A percentile compares a stretch with the other conserved stretches of the same genome.
These are phyloP conservation scores for Hirtodrosophila histrioides DNA, from an alignment of 2,888 invertebrate genomes.

Conservation along the genomic window DNA sequence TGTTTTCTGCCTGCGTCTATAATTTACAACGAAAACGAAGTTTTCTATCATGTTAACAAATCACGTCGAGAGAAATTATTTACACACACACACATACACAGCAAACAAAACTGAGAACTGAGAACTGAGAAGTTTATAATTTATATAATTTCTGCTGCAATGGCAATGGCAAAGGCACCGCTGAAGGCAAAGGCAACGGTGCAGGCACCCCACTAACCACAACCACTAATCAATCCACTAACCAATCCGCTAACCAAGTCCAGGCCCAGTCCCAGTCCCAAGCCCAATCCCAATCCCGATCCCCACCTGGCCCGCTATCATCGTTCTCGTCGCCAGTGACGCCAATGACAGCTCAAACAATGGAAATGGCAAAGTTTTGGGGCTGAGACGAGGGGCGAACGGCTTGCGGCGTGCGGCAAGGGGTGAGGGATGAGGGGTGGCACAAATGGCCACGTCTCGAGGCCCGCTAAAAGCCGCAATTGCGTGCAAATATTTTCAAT, in stretches of 20 bases:
- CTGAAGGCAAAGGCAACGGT: constrained; percentile 6
- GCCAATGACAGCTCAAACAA: constrained; percentile 72
- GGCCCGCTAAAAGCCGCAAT: constrained; percentile 73
- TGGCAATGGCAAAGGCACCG: constrained; percentile 27
- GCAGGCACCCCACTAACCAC: constrained; percentile 16
- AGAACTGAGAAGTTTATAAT: constrained; percentile 72
- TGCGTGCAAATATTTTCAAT: constrained; percentile 81
- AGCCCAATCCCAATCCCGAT: neutral
- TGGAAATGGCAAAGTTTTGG: constrained; percentile 69
- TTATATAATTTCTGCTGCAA: constrained; percentile 75
- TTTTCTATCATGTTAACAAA: constrained; percentile 81
- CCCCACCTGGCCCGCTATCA: neutral
- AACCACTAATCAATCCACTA: constrained; percentile 55
- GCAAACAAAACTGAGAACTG: constrained; percentile 47
- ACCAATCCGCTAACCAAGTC: constrained; percentile 37
- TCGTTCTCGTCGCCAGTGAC: constrained; percentile 20
- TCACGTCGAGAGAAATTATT: constrained; percentile 68
- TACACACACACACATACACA: constrained; percentile 27
- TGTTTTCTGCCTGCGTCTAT: constrained; percentile 49
- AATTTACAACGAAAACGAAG: constrained; percentile 60
- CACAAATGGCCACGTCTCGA: constrained; percentile 31
- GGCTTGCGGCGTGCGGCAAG: no score
- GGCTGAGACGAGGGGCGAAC: neutral
- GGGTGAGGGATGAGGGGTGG: neutral
- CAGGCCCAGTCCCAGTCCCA: neutral